Evolutionary conservation across 2,888 invertebrate species (phyloP).

Genomic region (Neria commutata): DNA sequence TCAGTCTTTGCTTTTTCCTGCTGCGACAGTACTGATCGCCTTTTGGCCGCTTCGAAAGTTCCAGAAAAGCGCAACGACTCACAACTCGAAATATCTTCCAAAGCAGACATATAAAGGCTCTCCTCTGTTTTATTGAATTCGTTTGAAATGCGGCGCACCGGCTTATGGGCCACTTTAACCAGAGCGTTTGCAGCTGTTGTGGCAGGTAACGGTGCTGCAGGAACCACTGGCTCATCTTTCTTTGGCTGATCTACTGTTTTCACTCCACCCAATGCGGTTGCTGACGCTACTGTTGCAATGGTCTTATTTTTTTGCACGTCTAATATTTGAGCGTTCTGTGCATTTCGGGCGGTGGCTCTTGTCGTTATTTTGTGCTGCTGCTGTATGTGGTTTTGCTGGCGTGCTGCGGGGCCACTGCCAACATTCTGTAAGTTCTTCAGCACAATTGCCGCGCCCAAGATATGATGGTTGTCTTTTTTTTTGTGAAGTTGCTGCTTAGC

Average conservation of each 20-base stretch:
- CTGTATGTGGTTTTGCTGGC: too few species aligned
- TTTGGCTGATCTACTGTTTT: constrained; percentile 47
- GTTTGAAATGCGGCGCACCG: constrained; percentile 68
- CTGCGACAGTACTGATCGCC: constrained; percentile 39
- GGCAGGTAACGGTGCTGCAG: not conserved
- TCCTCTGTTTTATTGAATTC: constrained; percentile 77
- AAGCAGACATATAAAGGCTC: constrained; percentile 77
- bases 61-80: constrained; percentile 57
- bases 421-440: constrained; percentile 12
- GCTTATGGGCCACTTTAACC: too few species aligned
- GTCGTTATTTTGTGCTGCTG: constrained; percentile 43
- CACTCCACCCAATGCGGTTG: constrained; percentile 36
- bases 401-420: not conserved
- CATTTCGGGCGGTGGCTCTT: constrained; percentile 44
- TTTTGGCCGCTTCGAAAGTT: constrained; percentile 48
- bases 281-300: constrained; percentile 45
- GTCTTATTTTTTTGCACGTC: constrained; percentile 30
- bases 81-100: constrained; percentile 68
- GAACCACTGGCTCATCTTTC: constrained; percentile 24
- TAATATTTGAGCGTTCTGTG: constrained; percentile 24
- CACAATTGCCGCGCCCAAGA: not conserved
- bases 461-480: constrained; percentile 31
- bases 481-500: constrained; percentile 60
- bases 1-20: constrained; percentile 44
- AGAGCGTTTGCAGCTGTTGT: constrained; percentile 57